Evolutionary conservation across 2,888 invertebrate genomes (phyloP), one percentile per base, ranked within the genome.

Genomic region (Nephrotoma appendiculata): DNA sequence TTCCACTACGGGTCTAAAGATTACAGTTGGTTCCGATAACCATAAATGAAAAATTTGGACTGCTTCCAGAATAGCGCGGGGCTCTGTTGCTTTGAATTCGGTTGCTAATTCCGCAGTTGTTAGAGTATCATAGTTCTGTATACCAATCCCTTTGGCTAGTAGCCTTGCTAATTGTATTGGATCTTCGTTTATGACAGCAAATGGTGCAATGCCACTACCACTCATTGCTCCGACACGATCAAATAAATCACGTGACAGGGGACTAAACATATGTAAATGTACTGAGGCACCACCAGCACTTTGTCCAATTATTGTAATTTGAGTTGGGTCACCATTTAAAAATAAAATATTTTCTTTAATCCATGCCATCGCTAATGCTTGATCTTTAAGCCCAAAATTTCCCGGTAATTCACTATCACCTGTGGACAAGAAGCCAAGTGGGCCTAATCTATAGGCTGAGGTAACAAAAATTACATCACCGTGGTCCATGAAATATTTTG

Each of bases 11-110:
- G 41, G 31, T 83, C 2, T 83, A 41, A 41, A 83, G 2, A 12
- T 12, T n/a, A 83, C 5, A 87, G 93, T 88, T 6, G 93, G 93
- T 89, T 93, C 93, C 2, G 92, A 90, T 85, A 91, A 90, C 92
- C 93, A 93, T 88, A 91, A 6, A 43, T 6, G 9, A 31, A 41
- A 83, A 83, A 5, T 6, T 41, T 41, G 12, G n/a, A 6, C 11
- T 9, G 83, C 31, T 7, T 41, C 83, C 11, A 83, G n/a, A 41
- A 41, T 83, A 31, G 12, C 83, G n/a, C 15, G 4, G 4, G 91
- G 92, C 87, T 92, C 90, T 0, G 92, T 89, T 0, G 89, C 87
- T 45, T 93, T 90, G 31, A 93, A 86, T 44, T 90, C 89, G 0
- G 88, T 88, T 0, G n/a, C 41, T 31, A 71, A 11, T 48, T 19